Conservation (phyloP, 2,888 invertebrate species). For the Blomia tropicalis region DNA sequence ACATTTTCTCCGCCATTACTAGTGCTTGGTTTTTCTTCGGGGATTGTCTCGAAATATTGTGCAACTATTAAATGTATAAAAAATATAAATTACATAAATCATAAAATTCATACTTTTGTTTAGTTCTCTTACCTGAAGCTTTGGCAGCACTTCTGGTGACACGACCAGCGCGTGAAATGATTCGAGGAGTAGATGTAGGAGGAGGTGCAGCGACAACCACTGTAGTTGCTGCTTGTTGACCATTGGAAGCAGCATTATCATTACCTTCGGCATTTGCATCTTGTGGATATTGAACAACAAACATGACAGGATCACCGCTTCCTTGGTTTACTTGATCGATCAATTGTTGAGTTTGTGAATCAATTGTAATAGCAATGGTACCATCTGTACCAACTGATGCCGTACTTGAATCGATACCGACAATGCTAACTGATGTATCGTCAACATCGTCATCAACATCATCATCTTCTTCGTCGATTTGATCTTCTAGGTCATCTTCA, state of each 20-base stretch:
- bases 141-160: conserved; percentile 10
- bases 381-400: neutral
- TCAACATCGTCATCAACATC: conserved; percentile 30
- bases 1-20: neutral
- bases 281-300: neutral
- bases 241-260: neutral
- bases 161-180: conserved; percentile 1
- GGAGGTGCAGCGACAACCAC: neutral
- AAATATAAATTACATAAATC: neutral
- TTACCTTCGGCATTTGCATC: neutral
- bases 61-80: neutral
- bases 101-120: no score
- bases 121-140: neutral
- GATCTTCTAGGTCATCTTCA: conserved; percentile 32
- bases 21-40: neutral
- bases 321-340: conserved; percentile 11
- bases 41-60: neutral
- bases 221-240: conserved; percentile 8
- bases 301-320: conserved; percentile 26
- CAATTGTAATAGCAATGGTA: conserved; percentile 19
- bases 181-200: neutral
- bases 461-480: conserved; percentile 16
- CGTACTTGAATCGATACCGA: neutral
- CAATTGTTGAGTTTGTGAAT: conserved; percentile 25
- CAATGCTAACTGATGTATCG: conserved; percentile 33